phyloP scores from a whole-genome alignment of 2,888 invertebrate genomes.

The Drosophila kambysellisi region DNA sequence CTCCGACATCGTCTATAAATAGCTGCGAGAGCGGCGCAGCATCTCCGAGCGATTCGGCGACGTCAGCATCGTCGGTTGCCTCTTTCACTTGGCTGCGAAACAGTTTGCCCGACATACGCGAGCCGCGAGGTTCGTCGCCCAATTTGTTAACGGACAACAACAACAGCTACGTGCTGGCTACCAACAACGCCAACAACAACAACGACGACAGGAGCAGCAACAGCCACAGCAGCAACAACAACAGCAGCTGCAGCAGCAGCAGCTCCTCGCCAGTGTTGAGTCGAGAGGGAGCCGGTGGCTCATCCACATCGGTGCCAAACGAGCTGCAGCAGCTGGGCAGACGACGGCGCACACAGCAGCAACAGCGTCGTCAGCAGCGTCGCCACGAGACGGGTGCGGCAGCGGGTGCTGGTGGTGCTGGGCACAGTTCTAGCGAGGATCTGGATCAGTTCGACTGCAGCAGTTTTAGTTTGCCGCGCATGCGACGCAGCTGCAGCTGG shows the following conservation, averaged over 20 bases:
- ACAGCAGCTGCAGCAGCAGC: constrained; percentile 5
- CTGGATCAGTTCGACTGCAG: constrained; percentile 56
- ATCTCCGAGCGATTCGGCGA: constrained; percentile 33
- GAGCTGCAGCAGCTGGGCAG: constrained; percentile 79
- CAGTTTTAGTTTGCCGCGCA: constrained; percentile 52
- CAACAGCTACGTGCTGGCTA: constrained; percentile 71
- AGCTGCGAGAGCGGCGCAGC: constrained; percentile 71
- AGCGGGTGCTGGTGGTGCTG: constrained; percentile 8
- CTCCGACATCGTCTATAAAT: constrained; percentile 70
- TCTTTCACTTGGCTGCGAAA: constrained; percentile 83
- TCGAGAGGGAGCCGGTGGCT: constrained; percentile 12
- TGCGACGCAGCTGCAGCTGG: constrained; percentile 81
- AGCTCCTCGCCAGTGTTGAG: constrained; percentile 33
- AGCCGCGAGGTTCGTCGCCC: constrained; percentile 75
- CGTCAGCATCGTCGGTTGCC: constrained; percentile 63
- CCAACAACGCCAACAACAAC: constrained; percentile 28
- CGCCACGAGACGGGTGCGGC: neutral
- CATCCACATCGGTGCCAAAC: constrained; percentile 67
- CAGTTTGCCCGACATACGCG: constrained; percentile 84
- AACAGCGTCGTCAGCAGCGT: constrained; percentile 30
- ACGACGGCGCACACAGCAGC: constrained; percentile 51
- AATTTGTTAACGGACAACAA: constrained; percentile 42
- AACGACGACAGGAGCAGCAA: constrained; percentile 4
- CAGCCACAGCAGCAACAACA: constrained; percentile 3
- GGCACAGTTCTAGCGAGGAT: constrained; percentile 61